phyloP scores from a whole-genome alignment of 2,797 vertebrate genomes.

The Lacerta viridis region DNA sequence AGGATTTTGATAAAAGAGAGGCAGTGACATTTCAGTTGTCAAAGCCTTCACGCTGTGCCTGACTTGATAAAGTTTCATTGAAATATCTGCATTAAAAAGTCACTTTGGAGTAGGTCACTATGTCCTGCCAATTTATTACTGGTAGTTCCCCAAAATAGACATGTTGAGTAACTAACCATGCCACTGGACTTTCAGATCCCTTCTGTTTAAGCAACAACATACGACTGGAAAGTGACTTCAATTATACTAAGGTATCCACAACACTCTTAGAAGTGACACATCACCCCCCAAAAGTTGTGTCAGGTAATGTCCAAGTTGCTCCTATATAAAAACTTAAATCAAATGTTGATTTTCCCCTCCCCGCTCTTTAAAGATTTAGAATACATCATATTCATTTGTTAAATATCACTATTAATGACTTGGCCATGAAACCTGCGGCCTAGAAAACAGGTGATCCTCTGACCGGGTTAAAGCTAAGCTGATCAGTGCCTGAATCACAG shows the following conservation, averaged over 20 bases:
- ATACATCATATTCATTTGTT: not conserved
- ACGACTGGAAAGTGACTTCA: constrained; percentile 12
- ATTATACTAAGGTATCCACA: constrained; percentile 53
- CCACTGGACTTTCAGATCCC: constrained; percentile 64
- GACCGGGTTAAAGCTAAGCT: not conserved
- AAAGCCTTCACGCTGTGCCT: not conserved
- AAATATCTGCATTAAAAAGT: constrained; percentile 46
- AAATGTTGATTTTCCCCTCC: not conserved
- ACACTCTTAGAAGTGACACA: not conserved
- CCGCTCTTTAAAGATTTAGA: constrained; percentile 36
- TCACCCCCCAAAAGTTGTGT: not conserved
- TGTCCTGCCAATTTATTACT: constrained; percentile 65
- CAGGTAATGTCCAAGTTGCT: constrained; percentile 15
- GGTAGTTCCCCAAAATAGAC: constrained; percentile 71
- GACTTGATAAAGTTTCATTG: constrained; percentile 40
- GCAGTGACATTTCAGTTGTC: constrained; percentile 21
- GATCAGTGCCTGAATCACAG: not conserved
- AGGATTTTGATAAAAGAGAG: not conserved
- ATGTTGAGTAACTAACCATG: constrained; percentile 70
- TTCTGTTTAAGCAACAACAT: constrained; percentile 43
- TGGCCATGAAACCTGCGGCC: not conserved
- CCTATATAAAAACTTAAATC: constrained; percentile 29
- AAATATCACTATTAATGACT: not conserved
- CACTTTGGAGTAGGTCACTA: constrained; percentile 57
- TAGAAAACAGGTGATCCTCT: not conserved